These are phyloP conservation scores for Drosophila mimetica DNA, from an alignment of 2,888 invertebrate genomes.

Conservation along the genomic window DNA sequence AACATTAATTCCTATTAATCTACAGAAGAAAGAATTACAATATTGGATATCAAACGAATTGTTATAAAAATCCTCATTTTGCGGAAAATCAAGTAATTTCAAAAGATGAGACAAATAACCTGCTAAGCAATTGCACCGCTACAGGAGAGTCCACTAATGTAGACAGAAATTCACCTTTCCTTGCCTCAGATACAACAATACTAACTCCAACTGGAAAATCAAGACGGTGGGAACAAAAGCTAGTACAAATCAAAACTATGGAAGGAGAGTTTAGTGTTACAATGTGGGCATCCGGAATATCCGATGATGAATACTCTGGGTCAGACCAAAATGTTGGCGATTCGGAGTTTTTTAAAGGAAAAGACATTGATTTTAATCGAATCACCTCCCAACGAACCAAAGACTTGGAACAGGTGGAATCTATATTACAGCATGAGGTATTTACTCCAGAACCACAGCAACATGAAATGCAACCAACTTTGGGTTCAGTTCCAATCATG, in stretches of 20 bases:
- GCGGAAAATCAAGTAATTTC: conserved; percentile 8
- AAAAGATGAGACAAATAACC: conserved; percentile 1
- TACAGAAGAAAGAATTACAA: conserved; percentile 7
- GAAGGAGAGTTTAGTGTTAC: conserved; percentile 99
- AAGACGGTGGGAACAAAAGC: conserved; percentile 98
- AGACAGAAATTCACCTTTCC: not conserved
- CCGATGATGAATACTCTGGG: conserved; percentile 95
- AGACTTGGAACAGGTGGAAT: conserved; percentile 1
- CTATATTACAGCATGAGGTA: conserved; percentile 54
- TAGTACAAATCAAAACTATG: conserved; percentile 98
- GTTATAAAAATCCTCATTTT: conserved; percentile 9
- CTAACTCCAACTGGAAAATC: conserved; percentile 84
- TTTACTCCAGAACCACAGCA: conserved; percentile 51
- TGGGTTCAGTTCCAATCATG: conserved; percentile 15
- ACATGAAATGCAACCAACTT: conserved; percentile 48
- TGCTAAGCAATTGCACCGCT: not conserved
- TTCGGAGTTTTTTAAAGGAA: conserved; percentile 81
- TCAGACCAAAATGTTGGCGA: conserved; percentile 94
- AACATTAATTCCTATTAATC: not conserved
- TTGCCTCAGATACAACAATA: conserved; percentile 1
- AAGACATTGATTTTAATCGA: not conserved
- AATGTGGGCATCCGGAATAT: conserved; percentile 97
- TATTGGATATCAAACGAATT: conserved; percentile 14
- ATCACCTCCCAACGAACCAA: not conserved
- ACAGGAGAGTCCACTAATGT: not conserved